These are phyloP conservation scores for Piaya cayana DNA, from an alignment of 2,113 vertebrate species.

Conservation along the genomic window DNA sequence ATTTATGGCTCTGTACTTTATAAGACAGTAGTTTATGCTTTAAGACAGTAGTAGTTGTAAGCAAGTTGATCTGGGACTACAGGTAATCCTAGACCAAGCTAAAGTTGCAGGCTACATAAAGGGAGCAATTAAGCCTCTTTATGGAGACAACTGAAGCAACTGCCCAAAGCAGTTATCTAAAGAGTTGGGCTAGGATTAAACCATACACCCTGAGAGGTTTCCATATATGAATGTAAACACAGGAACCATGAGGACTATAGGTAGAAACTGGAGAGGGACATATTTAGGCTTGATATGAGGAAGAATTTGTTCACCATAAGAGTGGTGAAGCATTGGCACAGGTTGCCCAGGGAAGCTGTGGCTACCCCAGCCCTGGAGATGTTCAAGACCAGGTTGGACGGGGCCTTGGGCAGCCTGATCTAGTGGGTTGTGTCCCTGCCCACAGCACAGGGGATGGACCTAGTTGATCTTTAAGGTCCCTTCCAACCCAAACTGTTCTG, in stretches of 20 bases:
- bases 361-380: no score
- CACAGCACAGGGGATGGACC: no score
- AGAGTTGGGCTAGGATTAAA: not conserved
- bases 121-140: slow-evolving; percentile 14
- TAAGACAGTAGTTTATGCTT: not conserved
- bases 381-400: no score
- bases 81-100: not conserved
- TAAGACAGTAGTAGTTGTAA: not conserved
- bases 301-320: no score
- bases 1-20: not conserved
- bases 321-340: no score
- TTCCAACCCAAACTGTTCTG: no score
- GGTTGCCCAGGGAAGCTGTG: no score
- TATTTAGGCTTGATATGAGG: no score
- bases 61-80: slow-evolving; percentile 19
- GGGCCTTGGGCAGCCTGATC: no score
- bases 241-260: not conserved
- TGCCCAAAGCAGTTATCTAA: not conserved
- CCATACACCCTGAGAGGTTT: not conserved
- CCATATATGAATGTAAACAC: not conserved
- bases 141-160: not conserved
- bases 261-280: no score
- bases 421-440: no score
- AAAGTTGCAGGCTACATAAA: slow-evolving; percentile 22
- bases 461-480: no score